Evolutionary conservation across 2,888 invertebrate genomes (phyloP).

Genomic region (Dicyrtoma fusca): DNA sequence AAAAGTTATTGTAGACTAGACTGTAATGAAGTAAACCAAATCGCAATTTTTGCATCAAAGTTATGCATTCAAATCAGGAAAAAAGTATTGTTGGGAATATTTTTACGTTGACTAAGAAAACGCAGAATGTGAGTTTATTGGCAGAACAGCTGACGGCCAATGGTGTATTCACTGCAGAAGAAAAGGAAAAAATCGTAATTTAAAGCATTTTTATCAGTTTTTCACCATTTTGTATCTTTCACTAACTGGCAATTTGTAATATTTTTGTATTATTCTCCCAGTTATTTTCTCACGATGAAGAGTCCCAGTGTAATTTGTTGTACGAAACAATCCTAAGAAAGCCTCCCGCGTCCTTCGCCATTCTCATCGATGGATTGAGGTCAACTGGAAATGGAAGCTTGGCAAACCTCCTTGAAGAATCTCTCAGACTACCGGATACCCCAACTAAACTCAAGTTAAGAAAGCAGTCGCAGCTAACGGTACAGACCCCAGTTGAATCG

Average conservation of each 20-base stretch:
- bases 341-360: not conserved
- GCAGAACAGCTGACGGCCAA: not conserved
- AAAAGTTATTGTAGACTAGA: no score
- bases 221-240: not conserved
- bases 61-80: conserved; percentile 1
- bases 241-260: not conserved
- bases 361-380: not conserved
- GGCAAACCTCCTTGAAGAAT: not conserved
- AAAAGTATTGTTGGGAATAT: conserved; percentile 17
- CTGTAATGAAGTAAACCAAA: no score
- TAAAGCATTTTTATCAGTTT: not conserved
- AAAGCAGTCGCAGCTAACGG: conserved; percentile 4
- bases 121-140: not conserved
- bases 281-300: conserved; percentile 14
- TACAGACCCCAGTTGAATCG: not conserved
- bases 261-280: not conserved
- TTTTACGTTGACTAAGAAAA: conserved; percentile 1
- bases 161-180: not conserved
- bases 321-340: conserved; percentile 15
- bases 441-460: not conserved
- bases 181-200: not conserved
- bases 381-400: conserved; percentile 3
- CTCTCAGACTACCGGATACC: not conserved
- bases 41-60: not conserved
- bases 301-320: conserved; percentile 6